These are phyloP conservation scores for Drosophila paramelanica DNA, from an alignment of 2,888 invertebrate genomes.

Conservation along the genomic window DNA sequence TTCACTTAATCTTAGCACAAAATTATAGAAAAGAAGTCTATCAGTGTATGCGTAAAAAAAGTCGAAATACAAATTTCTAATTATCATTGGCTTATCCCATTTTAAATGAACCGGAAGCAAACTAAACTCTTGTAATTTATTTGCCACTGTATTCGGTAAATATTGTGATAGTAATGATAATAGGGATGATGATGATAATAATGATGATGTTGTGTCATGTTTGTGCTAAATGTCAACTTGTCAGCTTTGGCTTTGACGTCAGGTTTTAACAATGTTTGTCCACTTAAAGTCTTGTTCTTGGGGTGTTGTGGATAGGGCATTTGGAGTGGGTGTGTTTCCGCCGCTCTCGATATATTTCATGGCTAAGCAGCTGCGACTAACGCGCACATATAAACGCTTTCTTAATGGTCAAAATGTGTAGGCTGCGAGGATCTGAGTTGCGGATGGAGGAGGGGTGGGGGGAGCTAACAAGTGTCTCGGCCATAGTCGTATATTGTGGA, in stretches of 20 bases:
- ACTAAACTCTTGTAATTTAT: slow-evolving; percentile 26
- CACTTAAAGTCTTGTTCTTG: not conserved
- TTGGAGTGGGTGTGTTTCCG: not conserved
- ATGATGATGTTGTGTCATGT: not conserved
- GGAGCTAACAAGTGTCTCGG: slow-evolving; percentile 42
- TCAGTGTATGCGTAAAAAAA: no score
- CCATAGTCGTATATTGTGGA: slow-evolving; percentile 23
- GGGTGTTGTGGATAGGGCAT: not conserved
- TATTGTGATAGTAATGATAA: not conserved
- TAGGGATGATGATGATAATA: slow-evolving; percentile 10
- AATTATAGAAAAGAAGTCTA: no score
- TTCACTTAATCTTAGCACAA: no score
- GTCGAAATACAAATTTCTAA: not conserved
- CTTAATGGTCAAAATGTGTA: slow-evolving; percentile 40
- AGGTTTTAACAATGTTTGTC: slow-evolving; percentile 5
- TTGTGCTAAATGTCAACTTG: slow-evolving; percentile 16
- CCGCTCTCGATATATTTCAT: not conserved
- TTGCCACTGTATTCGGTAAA: slow-evolving; percentile 9
- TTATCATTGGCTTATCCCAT: no score
- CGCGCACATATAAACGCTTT: slow-evolving; percentile 9
- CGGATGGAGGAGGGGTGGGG: not conserved
- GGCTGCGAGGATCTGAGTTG: not conserved
- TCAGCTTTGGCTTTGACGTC: not conserved
- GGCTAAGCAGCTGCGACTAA: slow-evolving; percentile 46
- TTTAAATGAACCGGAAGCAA: slow-evolving; percentile 1